A percentile compares a stretch with the other conserved stretches of the same genome.
phyloP scores from a whole-genome alignment of 1,140 invertebrate species.

The Trichomalopsis sarcophagae region DNA sequence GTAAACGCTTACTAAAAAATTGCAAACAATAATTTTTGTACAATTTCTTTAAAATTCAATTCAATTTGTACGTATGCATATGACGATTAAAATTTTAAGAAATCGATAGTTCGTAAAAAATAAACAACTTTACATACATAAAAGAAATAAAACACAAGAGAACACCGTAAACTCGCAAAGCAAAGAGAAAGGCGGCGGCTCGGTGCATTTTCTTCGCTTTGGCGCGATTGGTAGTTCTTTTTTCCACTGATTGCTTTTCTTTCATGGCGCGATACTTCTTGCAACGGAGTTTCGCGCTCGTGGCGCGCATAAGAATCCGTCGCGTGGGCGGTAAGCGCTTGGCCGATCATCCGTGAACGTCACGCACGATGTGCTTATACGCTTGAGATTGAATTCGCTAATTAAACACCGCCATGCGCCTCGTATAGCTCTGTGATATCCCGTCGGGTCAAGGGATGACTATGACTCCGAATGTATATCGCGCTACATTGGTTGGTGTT shows the following conservation, averaged over 20 bases:
- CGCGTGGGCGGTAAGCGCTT: constrained; percentile 31
- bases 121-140: neutral
- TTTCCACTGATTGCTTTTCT: constrained; percentile 17
- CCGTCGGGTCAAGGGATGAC: neutral
- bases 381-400: constrained; percentile 32
- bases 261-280: neutral
- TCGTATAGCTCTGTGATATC: neutral
- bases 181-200: neutral
- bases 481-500: neutral
- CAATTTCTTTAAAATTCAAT: neutral
- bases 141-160: neutral
- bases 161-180: neutral
- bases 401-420: constrained; percentile 4
- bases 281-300: neutral
- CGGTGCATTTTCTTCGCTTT: neutral
- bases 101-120: neutral
- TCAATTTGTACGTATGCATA: no score
- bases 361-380: constrained; percentile 31
- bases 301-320: constrained; percentile 14
- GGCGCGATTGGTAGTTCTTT: neutral
- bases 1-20: no score
- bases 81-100: neutral
- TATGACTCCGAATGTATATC: neutral
- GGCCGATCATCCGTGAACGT: constrained; percentile 44
- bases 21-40: neutral